Evolutionary conservation across 2,113 vertebrate genomes (phyloP).

Genomic region (Carollia perspicillata): DNA sequence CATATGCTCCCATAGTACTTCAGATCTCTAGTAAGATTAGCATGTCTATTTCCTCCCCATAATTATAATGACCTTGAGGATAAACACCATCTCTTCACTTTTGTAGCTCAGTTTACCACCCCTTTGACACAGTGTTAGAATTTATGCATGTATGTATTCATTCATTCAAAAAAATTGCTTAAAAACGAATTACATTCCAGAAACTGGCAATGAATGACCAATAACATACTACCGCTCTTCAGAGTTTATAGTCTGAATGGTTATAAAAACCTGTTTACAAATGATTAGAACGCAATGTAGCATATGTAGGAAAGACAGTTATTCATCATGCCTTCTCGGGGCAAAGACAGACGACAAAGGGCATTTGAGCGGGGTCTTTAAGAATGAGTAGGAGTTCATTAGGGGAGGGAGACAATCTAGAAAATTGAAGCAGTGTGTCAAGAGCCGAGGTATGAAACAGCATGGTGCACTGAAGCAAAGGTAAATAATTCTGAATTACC

Average conservation of each 20-base stretch:
- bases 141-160: neutral
- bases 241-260: neutral
- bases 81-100: slow-evolving; percentile 14
- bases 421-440: neutral
- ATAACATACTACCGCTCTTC: neutral
- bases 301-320: neutral
- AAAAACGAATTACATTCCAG: neutral
- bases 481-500: neutral
- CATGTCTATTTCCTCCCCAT: neutral
- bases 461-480: neutral
- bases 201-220: neutral
- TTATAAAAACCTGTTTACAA: neutral
- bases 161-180: neutral
- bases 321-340: neutral
- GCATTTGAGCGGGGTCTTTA: neutral
- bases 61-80: neutral
- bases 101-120: neutral
- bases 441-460: neutral
- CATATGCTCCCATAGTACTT: neutral
- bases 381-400: neutral
- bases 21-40: neutral
- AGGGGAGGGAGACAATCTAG: neutral
- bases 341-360: neutral
- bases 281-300: neutral
- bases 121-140: neutral